These are phyloP conservation scores for Dufourea novaeangliae DNA, from an alignment of 1,140 invertebrate genomes.

Conservation along the genomic window DNA sequence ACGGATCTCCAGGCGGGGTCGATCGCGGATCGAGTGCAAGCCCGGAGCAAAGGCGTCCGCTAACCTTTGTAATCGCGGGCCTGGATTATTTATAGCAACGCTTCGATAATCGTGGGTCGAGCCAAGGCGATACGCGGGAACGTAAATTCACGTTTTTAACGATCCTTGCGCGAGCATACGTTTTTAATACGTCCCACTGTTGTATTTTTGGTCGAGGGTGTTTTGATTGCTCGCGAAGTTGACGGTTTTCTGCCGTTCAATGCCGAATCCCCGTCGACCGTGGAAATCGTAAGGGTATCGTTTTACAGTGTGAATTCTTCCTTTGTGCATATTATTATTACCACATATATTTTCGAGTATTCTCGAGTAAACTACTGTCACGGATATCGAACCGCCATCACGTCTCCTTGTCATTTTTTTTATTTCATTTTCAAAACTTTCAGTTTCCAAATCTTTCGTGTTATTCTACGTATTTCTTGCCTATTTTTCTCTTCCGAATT, in stretches of 20 bases:
- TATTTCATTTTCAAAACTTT: too few species aligned
- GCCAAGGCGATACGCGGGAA: conserved; percentile 9
- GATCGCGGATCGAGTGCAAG: conserved; percentile 10
- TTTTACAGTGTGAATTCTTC: neutral
- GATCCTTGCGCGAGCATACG: neutral
- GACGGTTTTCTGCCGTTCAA: neutral
- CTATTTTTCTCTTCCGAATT: too few species aligned
- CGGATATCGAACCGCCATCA: too few species aligned
- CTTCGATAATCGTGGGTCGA: conserved; percentile 24
- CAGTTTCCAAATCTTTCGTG: too few species aligned
- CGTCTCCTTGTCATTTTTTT: too few species aligned
- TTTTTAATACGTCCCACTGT: neutral
- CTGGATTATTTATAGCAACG: conserved; percentile 25
- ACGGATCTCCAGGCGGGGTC: neutral
- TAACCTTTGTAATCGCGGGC: conserved; percentile 17
- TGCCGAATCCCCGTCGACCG: neutral
- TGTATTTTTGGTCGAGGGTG: neutral
- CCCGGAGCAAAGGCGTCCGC: neutral
- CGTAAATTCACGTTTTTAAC: conserved; percentile 23
- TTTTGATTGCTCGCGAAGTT: neutral
- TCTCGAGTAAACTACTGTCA: too few species aligned
- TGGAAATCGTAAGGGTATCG: neutral
- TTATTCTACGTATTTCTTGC: too few species aligned
- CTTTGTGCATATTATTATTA: neutral
- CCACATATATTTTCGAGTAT: too few species aligned